Conservation (phyloP, 1,140 invertebrate species). For the Arion vulgaris region DNA sequence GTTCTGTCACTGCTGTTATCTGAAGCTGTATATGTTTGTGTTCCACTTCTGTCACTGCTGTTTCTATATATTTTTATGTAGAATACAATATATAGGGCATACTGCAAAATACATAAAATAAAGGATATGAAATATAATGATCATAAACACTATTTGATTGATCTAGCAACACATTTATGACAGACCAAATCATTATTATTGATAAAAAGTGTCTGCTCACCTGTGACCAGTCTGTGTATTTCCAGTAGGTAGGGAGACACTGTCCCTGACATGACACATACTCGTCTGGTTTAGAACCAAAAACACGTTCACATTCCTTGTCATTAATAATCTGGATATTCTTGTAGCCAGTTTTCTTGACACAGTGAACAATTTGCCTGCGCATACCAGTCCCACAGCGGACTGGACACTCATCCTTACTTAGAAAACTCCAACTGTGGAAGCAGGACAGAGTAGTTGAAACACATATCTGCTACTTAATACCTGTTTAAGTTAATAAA, state of each 20-base stretch:
- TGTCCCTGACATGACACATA: constrained; percentile 78
- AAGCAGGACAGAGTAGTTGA: no score
- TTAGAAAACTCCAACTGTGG: constrained; percentile 76
- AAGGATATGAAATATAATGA: no score
- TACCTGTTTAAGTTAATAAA: not conserved
- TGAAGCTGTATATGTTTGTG: no score
- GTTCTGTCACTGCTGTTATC: no score
- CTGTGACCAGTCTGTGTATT: constrained; percentile 81
- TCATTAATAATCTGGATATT: constrained; percentile 54
- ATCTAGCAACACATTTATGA: no score
- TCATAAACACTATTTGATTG: no score
- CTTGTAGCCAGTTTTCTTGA: constrained; percentile 68
- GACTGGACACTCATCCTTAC: constrained; percentile 73
- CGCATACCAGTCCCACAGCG: constrained; percentile 65
- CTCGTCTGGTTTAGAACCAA: constrained; percentile 74
- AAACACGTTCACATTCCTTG: constrained; percentile 74
- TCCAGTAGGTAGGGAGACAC: constrained; percentile 81
- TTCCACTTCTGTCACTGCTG: no score
- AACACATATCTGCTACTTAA: not conserved
- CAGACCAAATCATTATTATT: no score
- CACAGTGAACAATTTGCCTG: constrained; percentile 74
- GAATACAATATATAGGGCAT: no score
- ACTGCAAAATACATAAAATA: no score
- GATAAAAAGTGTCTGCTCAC: constrained; percentile 70
- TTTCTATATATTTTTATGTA: no score